Evolutionary conservation across 2,113 vertebrate genomes (phyloP).

Genomic region (Spheniscus mendiculus): DNA sequence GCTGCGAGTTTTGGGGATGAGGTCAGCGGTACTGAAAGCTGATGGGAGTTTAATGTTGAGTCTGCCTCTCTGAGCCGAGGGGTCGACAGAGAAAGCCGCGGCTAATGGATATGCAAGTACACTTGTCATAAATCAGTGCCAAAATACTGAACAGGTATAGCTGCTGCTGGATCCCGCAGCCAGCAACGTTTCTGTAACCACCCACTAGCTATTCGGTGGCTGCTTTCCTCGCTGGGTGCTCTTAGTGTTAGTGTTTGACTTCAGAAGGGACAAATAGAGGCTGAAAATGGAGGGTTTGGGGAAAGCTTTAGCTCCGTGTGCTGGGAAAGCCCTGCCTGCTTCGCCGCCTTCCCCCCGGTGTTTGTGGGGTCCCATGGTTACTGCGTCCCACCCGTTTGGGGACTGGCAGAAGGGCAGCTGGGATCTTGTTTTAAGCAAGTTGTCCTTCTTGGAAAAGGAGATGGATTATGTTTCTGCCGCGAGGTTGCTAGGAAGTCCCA

Average conservation of each 20-base stretch:
- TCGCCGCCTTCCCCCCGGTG: rapidly evolving
- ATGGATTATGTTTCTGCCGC: not conserved
- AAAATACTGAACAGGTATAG: not conserved
- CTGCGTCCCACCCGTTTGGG: not conserved
- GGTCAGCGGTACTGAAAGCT: slow-evolving; percentile 14
- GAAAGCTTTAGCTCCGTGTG: rapidly evolving
- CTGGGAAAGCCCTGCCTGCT: not conserved
- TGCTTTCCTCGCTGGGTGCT: not conserved
- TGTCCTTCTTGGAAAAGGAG: not conserved
- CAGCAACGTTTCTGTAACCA: not conserved
- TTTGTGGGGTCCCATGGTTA: not conserved
- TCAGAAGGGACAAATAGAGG: not conserved
- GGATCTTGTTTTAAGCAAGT: not conserved
- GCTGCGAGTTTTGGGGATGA: slow-evolving; percentile 41
- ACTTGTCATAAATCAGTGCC: slow-evolving; percentile 36
- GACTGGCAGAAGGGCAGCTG: not conserved
- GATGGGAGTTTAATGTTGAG: slow-evolving; percentile 33
- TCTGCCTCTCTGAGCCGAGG: not conserved
- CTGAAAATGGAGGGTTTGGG: not conserved
- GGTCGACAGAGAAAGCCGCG: slow-evolving; percentile 14
- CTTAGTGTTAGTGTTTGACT: not conserved
- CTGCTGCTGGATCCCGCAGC: not conserved
- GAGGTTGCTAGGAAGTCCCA: slow-evolving; percentile 21
- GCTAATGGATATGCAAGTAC: not conserved
- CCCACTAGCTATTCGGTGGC: not conserved